A percentile compares a stretch with the other conserved stretches of the same genome.
phyloP scores from a whole-genome alignment of 2,113 vertebrate species.

The Mormoops blainvillei region DNA sequence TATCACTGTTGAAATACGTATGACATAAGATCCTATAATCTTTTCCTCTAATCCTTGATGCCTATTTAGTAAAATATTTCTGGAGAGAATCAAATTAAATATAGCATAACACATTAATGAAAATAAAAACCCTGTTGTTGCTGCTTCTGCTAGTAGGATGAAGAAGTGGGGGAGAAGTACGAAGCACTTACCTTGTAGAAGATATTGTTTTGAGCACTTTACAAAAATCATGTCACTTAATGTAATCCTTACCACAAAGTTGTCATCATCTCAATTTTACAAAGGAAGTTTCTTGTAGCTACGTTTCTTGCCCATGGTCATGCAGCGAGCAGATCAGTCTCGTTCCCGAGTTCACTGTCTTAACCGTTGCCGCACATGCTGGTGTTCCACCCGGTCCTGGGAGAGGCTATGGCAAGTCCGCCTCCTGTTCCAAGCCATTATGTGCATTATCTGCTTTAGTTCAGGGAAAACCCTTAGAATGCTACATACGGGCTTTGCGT shows the following conservation, averaged over 20 bases:
- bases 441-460: not conserved
- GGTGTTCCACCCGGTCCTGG: not conserved
- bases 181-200: not conserved
- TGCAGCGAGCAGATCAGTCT: not conserved
- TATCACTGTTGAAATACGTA: not conserved
- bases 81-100: not conserved
- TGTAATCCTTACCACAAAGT: not conserved
- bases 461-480: not conserved
- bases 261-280: not conserved
- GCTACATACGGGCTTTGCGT: not conserved
- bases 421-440: not conserved
- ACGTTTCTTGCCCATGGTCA: not conserved
- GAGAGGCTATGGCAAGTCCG: not conserved
- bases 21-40: no score
- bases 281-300: not conserved
- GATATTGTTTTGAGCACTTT: not conserved
- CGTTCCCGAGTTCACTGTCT: not conserved
- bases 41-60: not conserved
- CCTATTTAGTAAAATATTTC: not conserved
- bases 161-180: not conserved
- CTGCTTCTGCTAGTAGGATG: not conserved
- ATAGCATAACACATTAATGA: not conserved
- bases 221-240: not conserved
- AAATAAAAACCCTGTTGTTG: not conserved
- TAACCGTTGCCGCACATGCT: fast-evolving